Evolutionary conservation across 2,797 vertebrate species (phyloP).

Genomic region (Pantherophis alleghaniensis): DNA sequence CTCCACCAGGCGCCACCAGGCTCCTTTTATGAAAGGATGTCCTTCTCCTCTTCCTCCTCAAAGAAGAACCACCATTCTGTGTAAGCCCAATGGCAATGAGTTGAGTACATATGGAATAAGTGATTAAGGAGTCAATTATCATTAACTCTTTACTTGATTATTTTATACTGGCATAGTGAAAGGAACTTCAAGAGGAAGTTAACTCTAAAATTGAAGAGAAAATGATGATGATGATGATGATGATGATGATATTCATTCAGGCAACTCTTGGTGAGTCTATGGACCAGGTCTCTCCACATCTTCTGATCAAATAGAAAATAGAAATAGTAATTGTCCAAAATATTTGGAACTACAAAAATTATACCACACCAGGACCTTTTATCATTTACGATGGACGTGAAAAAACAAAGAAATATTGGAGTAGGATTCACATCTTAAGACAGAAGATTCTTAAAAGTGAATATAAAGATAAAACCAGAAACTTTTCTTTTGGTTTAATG

Average conservation of each 20-base stretch:
- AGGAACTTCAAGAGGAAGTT: not conserved
- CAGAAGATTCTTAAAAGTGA: not conserved
- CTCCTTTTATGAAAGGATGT: not conserved
- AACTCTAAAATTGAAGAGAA: not conserved
- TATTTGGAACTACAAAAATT: not conserved
- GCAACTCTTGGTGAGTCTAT: not conserved
- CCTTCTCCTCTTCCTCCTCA: not conserved
- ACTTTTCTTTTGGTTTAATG: not conserved
- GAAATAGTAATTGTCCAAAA: not conserved
- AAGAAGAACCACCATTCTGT: not conserved
- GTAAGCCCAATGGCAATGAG: not conserved
- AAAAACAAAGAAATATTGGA: no score
- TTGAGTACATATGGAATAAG: not conserved
- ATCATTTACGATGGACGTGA: no score
- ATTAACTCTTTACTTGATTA: no score
- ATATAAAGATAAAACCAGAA: not conserved
- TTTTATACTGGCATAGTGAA: not conserved
- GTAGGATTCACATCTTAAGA: not conserved
- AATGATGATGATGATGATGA: no score
- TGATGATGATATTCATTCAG: not conserved
- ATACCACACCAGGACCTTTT: not conserved
- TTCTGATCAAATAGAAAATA: not conserved
- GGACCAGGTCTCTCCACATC: not conserved
- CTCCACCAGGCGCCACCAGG: no score
- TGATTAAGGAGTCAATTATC: not conserved